Evolutionary conservation across 2,797 vertebrate genomes (phyloP).

Genomic region (Siniperca undulata): DNA sequence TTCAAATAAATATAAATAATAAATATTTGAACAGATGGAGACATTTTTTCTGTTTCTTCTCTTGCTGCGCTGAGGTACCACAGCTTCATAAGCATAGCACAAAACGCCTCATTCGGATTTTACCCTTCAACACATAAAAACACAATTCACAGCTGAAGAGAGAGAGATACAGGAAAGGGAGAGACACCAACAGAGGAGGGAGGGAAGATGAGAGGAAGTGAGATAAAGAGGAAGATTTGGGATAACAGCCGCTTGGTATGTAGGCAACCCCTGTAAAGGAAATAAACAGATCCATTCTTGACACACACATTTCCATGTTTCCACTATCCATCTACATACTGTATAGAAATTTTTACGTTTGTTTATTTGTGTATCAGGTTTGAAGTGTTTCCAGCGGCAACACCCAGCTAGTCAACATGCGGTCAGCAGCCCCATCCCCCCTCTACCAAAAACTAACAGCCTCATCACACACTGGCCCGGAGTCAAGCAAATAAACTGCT

Average conservation of each 20-base stretch:
- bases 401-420: conserved; percentile 82
- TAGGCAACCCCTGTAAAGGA: conserved; percentile 73
- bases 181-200: conserved; percentile 41
- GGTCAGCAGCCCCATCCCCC: conserved; percentile 44
- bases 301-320: conserved; percentile 28
- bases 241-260: conserved; percentile 70
- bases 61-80: conserved; percentile 43
- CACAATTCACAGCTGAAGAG: conserved; percentile 54
- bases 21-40: conserved; percentile 88
- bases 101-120: conserved; percentile 58
- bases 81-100: conserved; percentile 56
- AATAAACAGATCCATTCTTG: conserved; percentile 68
- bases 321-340: conserved; percentile 14
- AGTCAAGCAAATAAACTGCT: conserved; percentile 77
- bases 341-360: conserved; percentile 27
- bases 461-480: conserved; percentile 68
- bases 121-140: conserved; percentile 49
- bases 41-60: conserved; percentile 46
- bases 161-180: conserved; percentile 46
- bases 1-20: conserved; percentile 70
- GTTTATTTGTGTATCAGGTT: conserved; percentile 51
- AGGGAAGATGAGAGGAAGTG: conserved; percentile 66
- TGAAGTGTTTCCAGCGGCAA: conserved; percentile 78
- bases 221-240: conserved; percentile 70
- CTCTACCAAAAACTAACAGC: conserved; percentile 72